Evolutionary conservation across 2,113 vertebrate genomes (phyloP).

Genomic region (Columba livia): DNA sequence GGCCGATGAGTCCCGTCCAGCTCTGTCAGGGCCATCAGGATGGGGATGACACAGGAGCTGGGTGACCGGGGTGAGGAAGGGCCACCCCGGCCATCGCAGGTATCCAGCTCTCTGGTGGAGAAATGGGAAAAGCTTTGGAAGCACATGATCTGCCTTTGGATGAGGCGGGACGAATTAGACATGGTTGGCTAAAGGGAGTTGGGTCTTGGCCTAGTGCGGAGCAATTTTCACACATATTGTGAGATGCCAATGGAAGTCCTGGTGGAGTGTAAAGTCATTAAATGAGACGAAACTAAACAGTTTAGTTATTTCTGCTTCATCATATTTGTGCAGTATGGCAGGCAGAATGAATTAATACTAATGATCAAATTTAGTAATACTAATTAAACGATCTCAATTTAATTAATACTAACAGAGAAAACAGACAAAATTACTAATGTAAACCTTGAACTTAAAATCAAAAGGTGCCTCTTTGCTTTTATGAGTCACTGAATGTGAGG

Average conservation of each 20-base stretch:
- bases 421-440: conserved; percentile 72
- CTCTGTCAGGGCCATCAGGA: neutral
- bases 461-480: conserved; percentile 58
- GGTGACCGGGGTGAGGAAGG: neutral
- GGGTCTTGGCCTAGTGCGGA: conserved; percentile 18
- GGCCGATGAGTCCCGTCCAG: neutral
- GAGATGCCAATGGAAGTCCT: conserved; percentile 49
- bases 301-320: conserved; percentile 66
- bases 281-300: conserved; percentile 54
- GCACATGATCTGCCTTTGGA: neutral
- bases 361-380: conserved; percentile 73
- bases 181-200: conserved; percentile 35
- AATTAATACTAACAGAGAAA: conserved; percentile 75
- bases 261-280: conserved; percentile 55
- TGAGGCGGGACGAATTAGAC: neutral
- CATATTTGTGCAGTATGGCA: conserved; percentile 73
- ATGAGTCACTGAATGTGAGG: conserved; percentile 2
- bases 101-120: neutral
- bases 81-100: neutral
- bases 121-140: neutral
- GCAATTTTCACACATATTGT: conserved; percentile 40
- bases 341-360: conserved; percentile 74
- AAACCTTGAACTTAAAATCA: conserved; percentile 78
- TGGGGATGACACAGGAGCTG: neutral
- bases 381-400: conserved; percentile 75